Evolutionary conservation across 2,888 invertebrate species (phyloP), one percentile per base, ranked within the genome.

Genomic region (Himalopsyche kuldschensis): DNA sequence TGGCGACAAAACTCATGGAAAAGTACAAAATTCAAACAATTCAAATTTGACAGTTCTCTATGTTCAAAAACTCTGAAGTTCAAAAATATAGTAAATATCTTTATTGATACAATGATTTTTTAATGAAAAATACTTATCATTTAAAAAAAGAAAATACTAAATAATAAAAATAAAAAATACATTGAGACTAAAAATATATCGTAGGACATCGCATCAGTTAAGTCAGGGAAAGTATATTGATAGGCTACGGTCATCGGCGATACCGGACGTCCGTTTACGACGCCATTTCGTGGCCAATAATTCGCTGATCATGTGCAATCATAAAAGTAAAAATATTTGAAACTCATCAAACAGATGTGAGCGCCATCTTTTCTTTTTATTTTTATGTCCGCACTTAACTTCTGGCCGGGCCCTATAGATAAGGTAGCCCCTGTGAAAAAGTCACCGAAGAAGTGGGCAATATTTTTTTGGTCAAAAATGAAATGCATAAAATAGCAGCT

Each of bases 321-420:
- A 69, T 79, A 82, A 82, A 82, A 83, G 77, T 82, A 75, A 83
- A 80, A 83, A 83, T 81, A 82, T 75, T 69, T 55, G 63, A 46
- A 76, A 83, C 75, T 81, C 83, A 79, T 83, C 83, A 83, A 83
- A 83, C 27, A 24, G 69, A 69, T 69, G 69, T 27, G 69, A 69
- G 69, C 69, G 69, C 69, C 69, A 69, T 69, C 30, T 69, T 69
- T 69, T 69, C 69, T 30, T 69, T 69, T 69, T 69, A 69, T 69
- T 80, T 63, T 83, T 83, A 80, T 80, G 77, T 46, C 17, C 80
- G 63, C 80, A 76, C 80, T 83, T 75, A 80, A 80, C 83, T 83
- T 80, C 77, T 32, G 83, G 75, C 75, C 41, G 17, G 47, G 75
- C 69, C 35, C 69, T 76, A 10, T 76, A 15, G 24, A 20, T 76